phyloP scores from a whole-genome alignment of 2,113 vertebrate genomes.

The Saguinus midas region DNA sequence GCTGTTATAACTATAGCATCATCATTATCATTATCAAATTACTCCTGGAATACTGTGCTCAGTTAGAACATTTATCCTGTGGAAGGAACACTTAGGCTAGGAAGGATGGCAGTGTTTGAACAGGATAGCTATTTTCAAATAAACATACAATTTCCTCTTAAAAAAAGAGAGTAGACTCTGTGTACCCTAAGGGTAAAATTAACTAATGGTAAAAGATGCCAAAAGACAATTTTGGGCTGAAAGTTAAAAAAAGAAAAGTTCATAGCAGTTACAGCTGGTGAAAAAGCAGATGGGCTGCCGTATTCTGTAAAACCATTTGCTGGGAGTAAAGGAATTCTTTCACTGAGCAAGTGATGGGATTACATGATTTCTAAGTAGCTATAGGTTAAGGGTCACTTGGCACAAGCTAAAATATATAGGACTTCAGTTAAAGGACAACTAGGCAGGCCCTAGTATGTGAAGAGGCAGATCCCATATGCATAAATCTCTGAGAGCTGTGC shows the following conservation, averaged over 20 bases:
- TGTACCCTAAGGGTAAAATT: background rate
- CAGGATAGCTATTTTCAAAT: background rate
- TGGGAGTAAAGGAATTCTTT: background rate
- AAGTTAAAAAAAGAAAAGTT: background rate
- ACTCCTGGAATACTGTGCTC: background rate
- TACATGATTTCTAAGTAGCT: background rate
- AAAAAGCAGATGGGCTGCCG: background rate
- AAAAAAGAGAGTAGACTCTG: background rate
- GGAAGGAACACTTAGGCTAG: background rate
- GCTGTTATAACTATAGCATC: background rate
- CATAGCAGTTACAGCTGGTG: background rate
- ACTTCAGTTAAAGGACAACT: background rate
- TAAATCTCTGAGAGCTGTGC: background rate
- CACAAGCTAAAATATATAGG: background rate
- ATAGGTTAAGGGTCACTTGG: background rate
- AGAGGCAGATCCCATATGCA: background rate
- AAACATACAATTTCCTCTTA: background rate
- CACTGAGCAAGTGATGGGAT: background rate
- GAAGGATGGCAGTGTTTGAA: background rate
- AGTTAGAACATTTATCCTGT: background rate
- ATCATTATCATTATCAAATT: background rate
- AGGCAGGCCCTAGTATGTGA: background rate
- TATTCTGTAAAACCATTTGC: background rate
- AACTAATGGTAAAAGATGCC: constrained; percentile 12
- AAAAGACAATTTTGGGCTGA: constrained; percentile 22